phyloP scores from a whole-genome alignment of 2,888 invertebrate genomes.

The Theristus sp. region DNA sequence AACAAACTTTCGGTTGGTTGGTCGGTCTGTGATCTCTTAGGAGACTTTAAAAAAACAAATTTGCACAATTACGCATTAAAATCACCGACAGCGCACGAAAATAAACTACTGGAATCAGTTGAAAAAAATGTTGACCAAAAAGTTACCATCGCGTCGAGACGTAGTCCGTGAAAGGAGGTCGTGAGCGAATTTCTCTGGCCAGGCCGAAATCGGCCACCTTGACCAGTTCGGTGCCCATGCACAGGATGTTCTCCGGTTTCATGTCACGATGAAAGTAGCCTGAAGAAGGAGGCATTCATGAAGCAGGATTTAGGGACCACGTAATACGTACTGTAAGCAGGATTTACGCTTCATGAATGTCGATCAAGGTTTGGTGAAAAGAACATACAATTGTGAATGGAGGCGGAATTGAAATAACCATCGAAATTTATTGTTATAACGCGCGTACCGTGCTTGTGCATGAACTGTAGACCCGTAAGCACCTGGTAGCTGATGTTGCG shows the following conservation, averaged over 20 bases:
- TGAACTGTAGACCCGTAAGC: conserved; percentile 83
- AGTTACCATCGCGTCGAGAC: conserved; percentile 77
- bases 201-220: conserved; percentile 96
- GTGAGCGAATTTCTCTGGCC: conserved; percentile 82
- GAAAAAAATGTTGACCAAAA: too few species aligned
- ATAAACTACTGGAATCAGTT: too few species aligned
- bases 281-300: not conserved
- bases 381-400: too few species aligned
- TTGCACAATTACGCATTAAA: too few species aligned
- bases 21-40: too few species aligned
- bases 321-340: too few species aligned
- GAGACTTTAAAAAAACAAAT: too few species aligned
- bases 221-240: conserved; percentile 83
- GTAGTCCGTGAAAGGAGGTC: conserved; percentile 96
- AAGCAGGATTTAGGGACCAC: too few species aligned
- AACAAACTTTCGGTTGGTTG: too few species aligned
- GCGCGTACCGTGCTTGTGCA: conserved; percentile 65
- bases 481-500: conserved; percentile 79
- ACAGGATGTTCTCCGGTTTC: conserved; percentile 78
- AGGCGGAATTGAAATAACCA: not conserved
- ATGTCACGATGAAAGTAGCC: conserved; percentile 89
- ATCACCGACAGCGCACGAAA: too few species aligned
- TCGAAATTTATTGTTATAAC: too few species aligned
- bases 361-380: too few species aligned
- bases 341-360: not conserved